These are phyloP conservation scores for Cacoxenus indagator DNA, from an alignment of 2,888 invertebrate genomes.

Conservation along the genomic window DNA sequence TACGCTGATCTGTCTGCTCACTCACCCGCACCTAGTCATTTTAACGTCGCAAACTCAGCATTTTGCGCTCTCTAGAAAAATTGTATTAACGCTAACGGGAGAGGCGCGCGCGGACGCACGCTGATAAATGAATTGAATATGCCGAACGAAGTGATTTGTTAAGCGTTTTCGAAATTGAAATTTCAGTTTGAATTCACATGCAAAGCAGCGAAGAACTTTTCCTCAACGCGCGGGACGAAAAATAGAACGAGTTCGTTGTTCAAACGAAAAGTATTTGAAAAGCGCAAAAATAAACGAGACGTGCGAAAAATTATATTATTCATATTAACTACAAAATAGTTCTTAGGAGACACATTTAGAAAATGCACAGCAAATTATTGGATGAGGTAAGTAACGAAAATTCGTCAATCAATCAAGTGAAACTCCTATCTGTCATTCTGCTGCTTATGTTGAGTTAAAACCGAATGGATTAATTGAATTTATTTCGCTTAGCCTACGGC, in stretches of 20 bases:
- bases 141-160: slow-evolving; percentile 34
- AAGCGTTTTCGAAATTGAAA: slow-evolving; percentile 43
- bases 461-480: not conserved
- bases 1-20: not conserved
- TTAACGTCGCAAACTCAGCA: no score
- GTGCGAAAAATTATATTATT: slow-evolving; percentile 8
- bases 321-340: slow-evolving; percentile 29
- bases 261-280: slow-evolving; percentile 19
- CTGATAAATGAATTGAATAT: slow-evolving; percentile 34
- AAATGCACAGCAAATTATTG: slow-evolving; percentile 65
- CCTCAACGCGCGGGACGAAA: slow-evolving; percentile 29
- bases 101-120: not conserved
- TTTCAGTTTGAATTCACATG: slow-evolving; percentile 61
- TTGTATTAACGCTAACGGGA: not conserved
- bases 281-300: slow-evolving; percentile 19
- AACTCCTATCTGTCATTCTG: not conserved
- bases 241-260: no score
- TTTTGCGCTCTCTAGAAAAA: not conserved
- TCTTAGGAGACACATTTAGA: slow-evolving; percentile 26
- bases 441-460: not conserved
- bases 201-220: slow-evolving; percentile 47
- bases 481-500: not conserved
- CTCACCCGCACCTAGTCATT: not conserved
- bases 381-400: slow-evolving; percentile 58
- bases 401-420: slow-evolving; percentile 22